phyloP scores from a whole-genome alignment of 2,797 vertebrate genomes.

The Arremon brunneinucha region DNA sequence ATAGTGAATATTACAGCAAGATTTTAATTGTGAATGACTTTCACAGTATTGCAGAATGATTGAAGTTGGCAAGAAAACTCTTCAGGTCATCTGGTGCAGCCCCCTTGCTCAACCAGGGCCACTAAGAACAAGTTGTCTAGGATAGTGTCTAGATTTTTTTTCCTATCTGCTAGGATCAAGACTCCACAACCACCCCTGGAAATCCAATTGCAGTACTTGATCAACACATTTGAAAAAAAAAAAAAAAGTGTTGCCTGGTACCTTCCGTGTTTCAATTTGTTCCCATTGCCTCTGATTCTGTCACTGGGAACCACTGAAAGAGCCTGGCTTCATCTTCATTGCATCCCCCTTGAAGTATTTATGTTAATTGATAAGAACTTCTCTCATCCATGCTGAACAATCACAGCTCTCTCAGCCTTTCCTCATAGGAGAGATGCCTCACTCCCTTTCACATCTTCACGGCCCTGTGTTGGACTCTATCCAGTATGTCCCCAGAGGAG shows the following conservation, averaged over 20 bases:
- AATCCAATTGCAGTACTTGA: neutral
- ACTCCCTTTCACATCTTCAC: accelerated
- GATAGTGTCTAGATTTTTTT: neutral
- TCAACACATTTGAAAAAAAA: neutral
- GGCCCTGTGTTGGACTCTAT: neutral
- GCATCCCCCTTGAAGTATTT: neutral
- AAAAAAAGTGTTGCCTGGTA: neutral
- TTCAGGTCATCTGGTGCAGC: neutral
- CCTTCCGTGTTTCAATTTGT: neutral
- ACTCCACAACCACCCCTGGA: neutral
- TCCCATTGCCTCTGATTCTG: neutral
- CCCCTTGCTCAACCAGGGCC: neutral
- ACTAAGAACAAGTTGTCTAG: neutral
- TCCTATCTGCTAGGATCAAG: neutral
- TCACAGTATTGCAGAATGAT: neutral
- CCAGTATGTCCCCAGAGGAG: neutral
- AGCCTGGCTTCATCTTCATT: neutral
- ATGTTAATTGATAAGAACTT: neutral
- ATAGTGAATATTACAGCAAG: neutral
- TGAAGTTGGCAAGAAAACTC: neutral
- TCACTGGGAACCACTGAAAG: neutral
- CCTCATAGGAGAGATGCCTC: neutral
- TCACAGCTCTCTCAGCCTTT: neutral
- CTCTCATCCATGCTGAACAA: neutral
- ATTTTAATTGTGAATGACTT: neutral